Percentiles rank a stretch among this genome's conserved stretches.
Conservation (phyloP, 2,113 vertebrate genomes). For the Lanius ludovicianus region DNA sequence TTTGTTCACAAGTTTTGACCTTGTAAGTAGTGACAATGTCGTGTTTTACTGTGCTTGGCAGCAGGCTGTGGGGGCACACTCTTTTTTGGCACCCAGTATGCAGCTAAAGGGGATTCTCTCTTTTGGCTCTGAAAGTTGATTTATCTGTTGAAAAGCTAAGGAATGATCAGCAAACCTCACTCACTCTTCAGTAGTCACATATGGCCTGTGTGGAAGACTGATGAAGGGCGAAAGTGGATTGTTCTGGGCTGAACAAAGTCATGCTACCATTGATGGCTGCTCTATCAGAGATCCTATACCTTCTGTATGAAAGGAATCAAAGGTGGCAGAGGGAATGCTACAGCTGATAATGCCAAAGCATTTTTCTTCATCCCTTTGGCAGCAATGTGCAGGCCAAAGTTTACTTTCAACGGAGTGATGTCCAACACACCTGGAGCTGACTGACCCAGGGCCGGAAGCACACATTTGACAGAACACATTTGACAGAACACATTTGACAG, state of each 20-base stretch:
- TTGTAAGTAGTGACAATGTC: background rate
- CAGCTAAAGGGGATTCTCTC: background rate
- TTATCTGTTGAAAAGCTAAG: background rate
- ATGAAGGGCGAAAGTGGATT: background rate
- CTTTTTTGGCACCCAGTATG: background rate
- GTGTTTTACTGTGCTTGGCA: background rate
- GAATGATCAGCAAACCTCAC: background rate
- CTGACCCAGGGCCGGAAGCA: background rate
- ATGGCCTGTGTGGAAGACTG: background rate
- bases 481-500: background rate
- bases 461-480: background rate
- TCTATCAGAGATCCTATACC: background rate
- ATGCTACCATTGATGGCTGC: background rate
- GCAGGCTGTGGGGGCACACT: background rate
- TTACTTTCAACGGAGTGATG: background rate
- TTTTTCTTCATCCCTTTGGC: background rate
- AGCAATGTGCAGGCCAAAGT: background rate
- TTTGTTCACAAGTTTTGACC: background rate
- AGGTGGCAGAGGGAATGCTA: background rate
- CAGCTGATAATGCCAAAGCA: background rate
- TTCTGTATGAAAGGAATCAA: background rate
- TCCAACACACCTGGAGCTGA: background rate
- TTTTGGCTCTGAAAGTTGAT: background rate
- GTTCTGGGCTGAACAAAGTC: background rate
- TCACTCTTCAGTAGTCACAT: background rate